Conservation (phyloP, 2,888 invertebrate genomes). For the Drosophila gaucha region DNA sequence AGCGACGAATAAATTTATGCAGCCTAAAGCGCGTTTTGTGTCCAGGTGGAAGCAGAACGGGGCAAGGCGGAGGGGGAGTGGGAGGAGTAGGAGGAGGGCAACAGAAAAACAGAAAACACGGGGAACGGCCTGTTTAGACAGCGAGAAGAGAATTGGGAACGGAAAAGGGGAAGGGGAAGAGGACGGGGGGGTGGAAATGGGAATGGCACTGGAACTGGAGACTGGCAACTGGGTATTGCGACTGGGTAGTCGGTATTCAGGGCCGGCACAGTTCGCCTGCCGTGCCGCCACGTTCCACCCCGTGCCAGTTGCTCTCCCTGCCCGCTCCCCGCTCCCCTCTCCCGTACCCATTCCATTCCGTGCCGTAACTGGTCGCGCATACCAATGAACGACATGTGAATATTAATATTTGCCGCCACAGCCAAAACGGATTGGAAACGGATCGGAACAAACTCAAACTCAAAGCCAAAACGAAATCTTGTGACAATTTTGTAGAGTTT, state of each 20-base stretch:
- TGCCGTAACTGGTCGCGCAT: slow-evolving; percentile 52
- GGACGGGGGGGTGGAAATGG: slow-evolving; percentile 1
- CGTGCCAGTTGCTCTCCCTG: not conserved
- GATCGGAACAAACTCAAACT: slow-evolving; percentile 30
- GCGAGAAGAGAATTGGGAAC: slow-evolving; percentile 16
- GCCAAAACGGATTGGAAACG: slow-evolving; percentile 49
- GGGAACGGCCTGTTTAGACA: slow-evolving; percentile 46
- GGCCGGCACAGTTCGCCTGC: slow-evolving; percentile 5
- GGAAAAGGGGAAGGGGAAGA: not conserved
- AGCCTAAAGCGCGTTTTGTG: slow-evolving; percentile 69
- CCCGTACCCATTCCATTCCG: not conserved
- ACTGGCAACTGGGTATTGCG: slow-evolving; percentile 3
- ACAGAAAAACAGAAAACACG: slow-evolving; percentile 17
- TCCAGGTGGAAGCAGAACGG: slow-evolving; percentile 16
- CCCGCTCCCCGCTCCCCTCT: not conserved
- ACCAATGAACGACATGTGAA: slow-evolving; percentile 79
- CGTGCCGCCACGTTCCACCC: slow-evolving; percentile 4
- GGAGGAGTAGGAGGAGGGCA: not conserved
- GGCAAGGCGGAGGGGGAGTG: not conserved
- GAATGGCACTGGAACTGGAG: slow-evolving; percentile 7
- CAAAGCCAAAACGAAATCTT: slow-evolving; percentile 43
- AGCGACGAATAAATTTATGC: slow-evolving; percentile 72
- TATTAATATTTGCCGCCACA: slow-evolving; percentile 78
- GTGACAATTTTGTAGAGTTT: slow-evolving; percentile 60
- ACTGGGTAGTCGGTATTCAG: slow-evolving; percentile 20